Evolutionary conservation across 2,888 invertebrate species (phyloP).

Genomic region (Diplolepis rosae): DNA sequence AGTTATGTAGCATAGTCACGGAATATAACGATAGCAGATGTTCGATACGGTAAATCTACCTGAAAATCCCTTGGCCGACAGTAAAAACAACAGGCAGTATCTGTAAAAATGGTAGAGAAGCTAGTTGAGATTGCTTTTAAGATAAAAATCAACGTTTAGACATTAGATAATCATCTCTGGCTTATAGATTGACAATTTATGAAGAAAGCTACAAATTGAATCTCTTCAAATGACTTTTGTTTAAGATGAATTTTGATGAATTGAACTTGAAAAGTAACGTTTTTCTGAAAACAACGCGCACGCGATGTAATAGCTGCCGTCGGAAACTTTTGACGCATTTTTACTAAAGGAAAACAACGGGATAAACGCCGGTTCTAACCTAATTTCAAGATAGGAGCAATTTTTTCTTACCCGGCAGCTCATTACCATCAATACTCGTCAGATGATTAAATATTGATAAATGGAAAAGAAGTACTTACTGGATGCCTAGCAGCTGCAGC

Average conservation of each 20-base stretch:
- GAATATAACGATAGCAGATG: neutral
- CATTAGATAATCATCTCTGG: no score
- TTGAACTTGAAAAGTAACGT: neutral
- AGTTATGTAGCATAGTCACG: neutral
- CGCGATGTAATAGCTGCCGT: neutral
- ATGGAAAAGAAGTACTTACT: slow-evolving; percentile 77
- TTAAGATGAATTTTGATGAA: neutral
- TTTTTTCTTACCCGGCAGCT: slow-evolving; percentile 42
- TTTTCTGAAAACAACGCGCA: neutral
- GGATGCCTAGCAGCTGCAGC: slow-evolving; percentile 91
- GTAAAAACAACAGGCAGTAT: no score
- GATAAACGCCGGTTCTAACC: neutral
- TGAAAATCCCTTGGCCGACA: neutral
- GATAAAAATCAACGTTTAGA: no score
- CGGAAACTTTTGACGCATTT: neutral
- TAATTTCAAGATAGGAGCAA: slow-evolving; percentile 37
- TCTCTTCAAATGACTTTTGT: no score
- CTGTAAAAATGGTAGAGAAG: no score
- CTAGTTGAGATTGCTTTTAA: no score
- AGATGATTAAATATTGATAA: slow-evolving; percentile 43
- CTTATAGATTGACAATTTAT: no score
- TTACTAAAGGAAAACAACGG: neutral
- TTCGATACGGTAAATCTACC: neutral
- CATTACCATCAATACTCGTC: slow-evolving; percentile 38
- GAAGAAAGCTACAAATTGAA: no score